Percentiles rank a stretch among this genome's conserved stretches.
Evolutionary conservation across 2,113 vertebrate genomes (phyloP).

Genomic region (Sinocyclocheilus anshuiensis): DNA sequence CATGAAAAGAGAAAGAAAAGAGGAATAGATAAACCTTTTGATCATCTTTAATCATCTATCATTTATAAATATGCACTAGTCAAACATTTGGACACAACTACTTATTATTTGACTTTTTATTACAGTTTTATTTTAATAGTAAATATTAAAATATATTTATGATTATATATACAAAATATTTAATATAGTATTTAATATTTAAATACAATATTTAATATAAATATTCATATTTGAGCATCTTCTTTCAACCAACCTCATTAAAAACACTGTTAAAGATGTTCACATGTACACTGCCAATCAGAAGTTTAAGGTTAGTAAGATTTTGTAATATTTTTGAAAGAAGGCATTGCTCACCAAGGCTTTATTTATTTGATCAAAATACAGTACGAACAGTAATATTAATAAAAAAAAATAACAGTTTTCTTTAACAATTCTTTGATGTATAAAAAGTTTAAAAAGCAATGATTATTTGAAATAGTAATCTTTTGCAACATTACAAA

Average conservation of each 20-base stretch:
- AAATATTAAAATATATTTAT: neutral
- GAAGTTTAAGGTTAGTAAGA: neutral
- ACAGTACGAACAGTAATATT: neutral
- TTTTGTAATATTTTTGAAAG: neutral
- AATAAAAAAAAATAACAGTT: neutral
- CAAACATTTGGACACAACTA: too few species aligned
- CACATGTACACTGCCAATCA: too few species aligned
- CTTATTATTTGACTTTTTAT: too few species aligned
- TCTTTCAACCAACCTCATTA: neutral
- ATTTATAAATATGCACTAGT: neutral
- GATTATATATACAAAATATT: neutral
- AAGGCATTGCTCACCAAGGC: too few species aligned
- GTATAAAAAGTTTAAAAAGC: neutral
- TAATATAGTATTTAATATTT: neutral
- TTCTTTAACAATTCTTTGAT: neutral
- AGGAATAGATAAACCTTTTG: neutral
- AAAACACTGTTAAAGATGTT: too few species aligned
- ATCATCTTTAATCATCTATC: neutral
- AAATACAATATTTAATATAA: neutral
- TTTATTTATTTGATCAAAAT: neutral
- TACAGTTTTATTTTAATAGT: neutral
- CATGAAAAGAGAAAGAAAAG: conserved; percentile 18
- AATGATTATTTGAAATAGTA: neutral
- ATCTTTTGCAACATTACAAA: too few species aligned
- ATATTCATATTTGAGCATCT: neutral